Conservation (phyloP, 2,888 invertebrate genomes). For the Brachyopa scutellaris region DNA sequence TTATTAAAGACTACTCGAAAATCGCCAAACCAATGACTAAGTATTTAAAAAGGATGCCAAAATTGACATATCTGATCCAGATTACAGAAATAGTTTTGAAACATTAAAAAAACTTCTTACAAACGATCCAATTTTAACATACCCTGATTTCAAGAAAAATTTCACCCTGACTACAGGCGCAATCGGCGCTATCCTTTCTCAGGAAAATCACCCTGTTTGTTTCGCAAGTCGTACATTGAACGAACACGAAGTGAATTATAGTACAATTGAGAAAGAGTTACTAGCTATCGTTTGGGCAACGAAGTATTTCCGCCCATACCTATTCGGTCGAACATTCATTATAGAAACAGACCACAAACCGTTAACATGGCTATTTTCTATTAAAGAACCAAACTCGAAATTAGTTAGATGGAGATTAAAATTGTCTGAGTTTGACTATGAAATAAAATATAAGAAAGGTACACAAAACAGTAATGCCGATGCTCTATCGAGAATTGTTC, state of each 20-base stretch:
- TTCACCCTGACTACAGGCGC: constrained; percentile 76
- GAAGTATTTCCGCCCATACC: constrained; percentile 75
- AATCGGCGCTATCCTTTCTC: constrained; percentile 74
- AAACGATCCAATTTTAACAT: constrained; percentile 46
- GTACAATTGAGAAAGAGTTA: constrained; percentile 75
- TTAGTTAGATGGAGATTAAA: constrained; percentile 75
- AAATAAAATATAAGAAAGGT: constrained; percentile 73
- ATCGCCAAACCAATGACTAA: constrained; percentile 57
- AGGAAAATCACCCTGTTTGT: constrained; percentile 74
- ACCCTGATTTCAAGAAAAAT: constrained; percentile 64
- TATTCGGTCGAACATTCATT: constrained; percentile 75
- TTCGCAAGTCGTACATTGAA: constrained; percentile 75
- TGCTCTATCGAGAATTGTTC: constrained; percentile 28
- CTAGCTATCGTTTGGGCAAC: constrained; percentile 74
- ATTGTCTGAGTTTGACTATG: constrained; percentile 75
- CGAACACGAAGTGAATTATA: constrained; percentile 74
- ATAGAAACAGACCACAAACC: constrained; percentile 77
- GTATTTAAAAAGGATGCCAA: constrained; percentile 54
- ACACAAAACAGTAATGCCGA: constrained; percentile 45
- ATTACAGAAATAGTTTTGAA: constrained; percentile 53
- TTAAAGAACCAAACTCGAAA: constrained; percentile 74
- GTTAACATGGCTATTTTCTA: constrained; percentile 72
- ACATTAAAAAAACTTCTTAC: constrained; percentile 53
- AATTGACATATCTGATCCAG: constrained; percentile 51
- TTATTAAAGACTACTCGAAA: constrained; percentile 52